phyloP scores from a whole-genome alignment of 2,888 invertebrate species.

The Netelia inedita region DNA sequence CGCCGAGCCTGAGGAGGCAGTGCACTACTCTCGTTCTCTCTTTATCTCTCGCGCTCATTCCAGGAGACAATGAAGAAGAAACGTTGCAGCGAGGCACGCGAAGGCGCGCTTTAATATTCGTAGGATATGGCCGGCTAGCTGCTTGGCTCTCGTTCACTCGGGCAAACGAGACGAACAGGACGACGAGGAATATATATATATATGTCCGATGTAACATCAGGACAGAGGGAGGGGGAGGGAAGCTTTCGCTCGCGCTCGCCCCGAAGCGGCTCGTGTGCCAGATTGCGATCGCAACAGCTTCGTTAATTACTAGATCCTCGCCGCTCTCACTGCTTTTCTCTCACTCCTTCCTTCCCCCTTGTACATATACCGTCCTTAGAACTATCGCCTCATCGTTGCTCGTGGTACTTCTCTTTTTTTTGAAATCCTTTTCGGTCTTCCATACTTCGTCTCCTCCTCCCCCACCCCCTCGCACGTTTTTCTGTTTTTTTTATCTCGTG shows the following conservation, averaged over 20 bases:
- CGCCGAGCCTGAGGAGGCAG: conserved; percentile 43
- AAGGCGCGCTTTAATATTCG: conserved; percentile 78
- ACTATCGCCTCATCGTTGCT: conserved; percentile 22
- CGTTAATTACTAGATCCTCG: conserved; percentile 81
- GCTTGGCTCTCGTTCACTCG: conserved; percentile 59
- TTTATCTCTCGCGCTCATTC: conserved; percentile 6
- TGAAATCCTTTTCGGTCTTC: conserved; percentile 45
- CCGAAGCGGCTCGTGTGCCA: conserved; percentile 78
- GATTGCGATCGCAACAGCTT: conserved; percentile 81
- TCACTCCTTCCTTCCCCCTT: conserved; percentile 60
- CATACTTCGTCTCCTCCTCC: conserved; percentile 43
- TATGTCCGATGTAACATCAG: conserved; percentile 12
- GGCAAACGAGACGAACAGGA: conserved; percentile 49
- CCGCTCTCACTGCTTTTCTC: conserved; percentile 66
- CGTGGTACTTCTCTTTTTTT: conserved; percentile 27
- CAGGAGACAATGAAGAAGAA: conserved; percentile 76
- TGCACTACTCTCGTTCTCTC: conserved; percentile 16
- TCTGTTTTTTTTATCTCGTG: conserved; percentile 52
- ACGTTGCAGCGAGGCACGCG: conserved; percentile 61
- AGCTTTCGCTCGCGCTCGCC: conserved; percentile 65
- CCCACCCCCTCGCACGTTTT: conserved; percentile 2
- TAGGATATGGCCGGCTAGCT: conserved; percentile 67
- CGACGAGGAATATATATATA: conserved; percentile 23
- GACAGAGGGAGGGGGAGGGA: not conserved
- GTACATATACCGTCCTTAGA: conserved; percentile 1